Evolutionary conservation across 2,113 vertebrate genomes (phyloP).

Genomic region (Sarotherodon lohbergeri): DNA sequence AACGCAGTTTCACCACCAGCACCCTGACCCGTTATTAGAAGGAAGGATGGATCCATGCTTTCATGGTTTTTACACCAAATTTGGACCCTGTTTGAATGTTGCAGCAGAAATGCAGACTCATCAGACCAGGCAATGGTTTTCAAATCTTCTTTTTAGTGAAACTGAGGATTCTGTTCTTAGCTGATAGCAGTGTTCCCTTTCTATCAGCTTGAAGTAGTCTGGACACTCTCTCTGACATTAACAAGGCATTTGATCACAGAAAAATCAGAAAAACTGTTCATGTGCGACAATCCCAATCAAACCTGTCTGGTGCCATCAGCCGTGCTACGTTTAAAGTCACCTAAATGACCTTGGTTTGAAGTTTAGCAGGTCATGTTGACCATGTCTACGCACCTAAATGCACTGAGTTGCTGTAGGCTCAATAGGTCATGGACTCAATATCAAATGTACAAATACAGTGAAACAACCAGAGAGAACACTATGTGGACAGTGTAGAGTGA

Average conservation of each 20-base stretch:
- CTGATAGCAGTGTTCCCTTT: background rate
- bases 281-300: background rate
- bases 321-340: no score
- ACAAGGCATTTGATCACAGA: background rate
- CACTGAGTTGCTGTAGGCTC: background rate
- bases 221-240: background rate
- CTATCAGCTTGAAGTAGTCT: background rate
- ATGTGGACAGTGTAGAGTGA: background rate
- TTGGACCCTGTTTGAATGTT: background rate
- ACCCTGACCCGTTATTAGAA: background rate
- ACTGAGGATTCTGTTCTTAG: background rate
- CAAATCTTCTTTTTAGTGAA: background rate
- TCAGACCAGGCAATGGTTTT: background rate
- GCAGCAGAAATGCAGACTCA: background rate
- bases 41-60: background rate
- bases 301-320: background rate
- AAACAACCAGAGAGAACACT: background rate
- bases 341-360: no score
- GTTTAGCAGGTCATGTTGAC: background rate
- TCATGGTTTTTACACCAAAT: background rate
- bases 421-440: no score
- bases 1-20: background rate
- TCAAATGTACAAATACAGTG: background rate
- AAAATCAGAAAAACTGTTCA: background rate
- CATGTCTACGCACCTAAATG: background rate